Evolutionary conservation across 2,113 vertebrate species (phyloP), one percentile per base, ranked within the genome.

Genomic region (Zeus faber): DNA sequence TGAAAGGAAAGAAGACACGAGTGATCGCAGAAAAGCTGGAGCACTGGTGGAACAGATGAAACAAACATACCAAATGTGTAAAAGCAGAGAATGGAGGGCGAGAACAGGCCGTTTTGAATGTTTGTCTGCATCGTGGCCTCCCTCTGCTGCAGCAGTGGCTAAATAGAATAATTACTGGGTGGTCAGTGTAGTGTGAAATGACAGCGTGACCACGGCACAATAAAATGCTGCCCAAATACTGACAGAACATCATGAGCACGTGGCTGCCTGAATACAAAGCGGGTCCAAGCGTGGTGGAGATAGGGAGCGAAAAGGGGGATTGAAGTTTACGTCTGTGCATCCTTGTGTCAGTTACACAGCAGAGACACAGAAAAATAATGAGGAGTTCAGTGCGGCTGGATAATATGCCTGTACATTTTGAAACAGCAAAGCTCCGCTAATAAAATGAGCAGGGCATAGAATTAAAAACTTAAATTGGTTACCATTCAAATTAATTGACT

Each of bases 131-230:
- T 14, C 9, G 33, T 14, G 5, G 11, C 33, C 33, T 14, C 33
- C 13, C 33, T 14, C 33, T 14, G 33, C 33, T 10, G 33, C 33
- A 9, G 27, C 27, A 4, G 31, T 37, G 47, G 62, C 74, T 79
- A 82, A 82, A 84, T 70, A 78, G 74, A 85, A 80, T 84, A 85
- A 85, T 87, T 80, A 85, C 72, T 59, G 66, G 57, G 55, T 75
- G 79, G 79, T 76, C 85, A 81, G 72, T 81, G 75, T 84, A 78
- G 59, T 84, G 79, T 82, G 85, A 85, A 87, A 85, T 79, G 79
- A 76, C 81, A 79, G 81, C 57, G 49, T 77, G 79, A 85, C 74
- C 77, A 79, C 46, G 14, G 62, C 67, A 81, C 72, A 77, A 80
- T 79, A 67, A 85, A 85, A 79, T 56, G 57, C 63, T 71, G 75